Percentiles rank a stretch among this genome's conserved stretches.
These are phyloP conservation scores for Drymodes brunneopygia DNA, from an alignment of 2,113 vertebrate genomes.

Conservation along the genomic window DNA sequence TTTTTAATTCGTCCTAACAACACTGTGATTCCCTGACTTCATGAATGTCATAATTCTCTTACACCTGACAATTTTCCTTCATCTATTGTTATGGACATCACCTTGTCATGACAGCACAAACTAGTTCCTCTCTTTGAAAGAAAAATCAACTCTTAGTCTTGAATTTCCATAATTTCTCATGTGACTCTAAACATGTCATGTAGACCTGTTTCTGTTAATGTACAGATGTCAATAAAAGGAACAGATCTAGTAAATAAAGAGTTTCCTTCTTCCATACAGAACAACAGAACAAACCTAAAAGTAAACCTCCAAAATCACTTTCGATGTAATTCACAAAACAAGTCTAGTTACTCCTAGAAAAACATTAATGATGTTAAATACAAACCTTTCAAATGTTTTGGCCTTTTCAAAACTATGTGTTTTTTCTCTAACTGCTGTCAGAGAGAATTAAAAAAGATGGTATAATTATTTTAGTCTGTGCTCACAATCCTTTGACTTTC, in stretches of 20 bases:
- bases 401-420: neutral
- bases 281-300: neutral
- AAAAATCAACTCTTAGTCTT: neutral
- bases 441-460: neutral
- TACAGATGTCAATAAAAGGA: neutral
- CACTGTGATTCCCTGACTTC: neutral
- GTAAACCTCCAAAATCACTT: neutral
- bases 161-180: neutral
- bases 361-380: neutral
- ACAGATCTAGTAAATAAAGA: neutral
- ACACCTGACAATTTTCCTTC: neutral
- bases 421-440: neutral
- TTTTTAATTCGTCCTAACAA: neutral
- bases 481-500: neutral
- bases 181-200: neutral
- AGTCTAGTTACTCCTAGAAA: neutral
- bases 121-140: neutral
- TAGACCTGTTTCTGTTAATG: neutral
- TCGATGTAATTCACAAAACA: neutral
- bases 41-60: neutral
- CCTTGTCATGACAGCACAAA: neutral
- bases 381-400: neutral
- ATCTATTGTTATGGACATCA: neutral
- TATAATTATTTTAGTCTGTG: neutral
- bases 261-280: neutral